phyloP scores from a whole-genome alignment of 2,113 vertebrate species.

The Etheostoma spectabile region DNA sequence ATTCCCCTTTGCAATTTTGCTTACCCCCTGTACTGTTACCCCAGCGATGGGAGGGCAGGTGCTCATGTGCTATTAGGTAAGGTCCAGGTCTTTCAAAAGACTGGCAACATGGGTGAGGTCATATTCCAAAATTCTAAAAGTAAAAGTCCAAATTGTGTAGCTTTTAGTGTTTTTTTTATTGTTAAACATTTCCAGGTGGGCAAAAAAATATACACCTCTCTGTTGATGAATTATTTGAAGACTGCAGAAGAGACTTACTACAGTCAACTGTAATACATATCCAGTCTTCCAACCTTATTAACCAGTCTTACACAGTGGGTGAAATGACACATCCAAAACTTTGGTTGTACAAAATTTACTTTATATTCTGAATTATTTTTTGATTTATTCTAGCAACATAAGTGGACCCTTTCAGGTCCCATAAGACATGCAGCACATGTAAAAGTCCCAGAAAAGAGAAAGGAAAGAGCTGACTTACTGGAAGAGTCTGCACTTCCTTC shows the following conservation, averaged over 20 bases:
- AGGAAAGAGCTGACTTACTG: not conserved
- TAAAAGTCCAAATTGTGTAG: not conserved
- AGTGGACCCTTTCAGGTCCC: not conserved
- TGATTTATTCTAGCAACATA: not conserved
- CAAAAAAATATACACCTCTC: not conserved
- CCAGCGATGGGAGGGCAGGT: conserved; percentile 9
- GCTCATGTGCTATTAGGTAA: not conserved
- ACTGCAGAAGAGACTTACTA: not conserved
- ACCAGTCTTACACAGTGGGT: not conserved
- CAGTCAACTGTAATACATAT: not conserved
- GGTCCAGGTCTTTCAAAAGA: not conserved
- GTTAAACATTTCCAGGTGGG: not conserved
- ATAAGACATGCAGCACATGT: not conserved
- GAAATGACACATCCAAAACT: not conserved
- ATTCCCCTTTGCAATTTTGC: conserved; percentile 31
- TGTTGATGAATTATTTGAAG: not conserved
- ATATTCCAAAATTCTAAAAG: not conserved
- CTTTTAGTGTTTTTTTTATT: not conserved
- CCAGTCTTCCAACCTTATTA: not conserved
- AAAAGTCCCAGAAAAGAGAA: not conserved
- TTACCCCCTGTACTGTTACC: conserved; percentile 50
- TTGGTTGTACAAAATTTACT: not conserved
- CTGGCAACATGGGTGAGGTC: not conserved
- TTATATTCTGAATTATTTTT: not conserved
- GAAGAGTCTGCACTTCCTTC: not conserved